Evolutionary conservation across 2,797 vertebrate genomes (phyloP), one percentile per base, ranked within the genome.

Genomic region (Nyctalus aviator): DNA sequence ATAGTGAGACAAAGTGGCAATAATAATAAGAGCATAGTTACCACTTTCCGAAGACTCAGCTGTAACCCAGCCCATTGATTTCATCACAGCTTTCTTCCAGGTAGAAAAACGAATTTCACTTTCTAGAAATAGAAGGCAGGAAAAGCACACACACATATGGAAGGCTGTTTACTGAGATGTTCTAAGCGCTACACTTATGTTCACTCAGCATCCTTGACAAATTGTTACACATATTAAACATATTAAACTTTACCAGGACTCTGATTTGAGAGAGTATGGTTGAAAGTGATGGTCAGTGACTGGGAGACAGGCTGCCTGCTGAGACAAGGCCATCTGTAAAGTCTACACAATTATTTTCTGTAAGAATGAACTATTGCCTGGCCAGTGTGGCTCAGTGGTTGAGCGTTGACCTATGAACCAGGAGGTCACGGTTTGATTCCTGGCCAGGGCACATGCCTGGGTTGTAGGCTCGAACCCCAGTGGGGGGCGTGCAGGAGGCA

Each of bases 21-120:
- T 48, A 79, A 81, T 21, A 95, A 78, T 83, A 59, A 89, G 86
- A 92, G 88, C 64, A 96, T 59, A 84, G 88, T 97, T 97, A 98
- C 99, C 99, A 84, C 98, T 99, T 84, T 97, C 55, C 37, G 98
- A 55, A 32, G 98, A 96, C 59, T 99, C 98, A 7, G 99, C 98
- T 62, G 98, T 99, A 97, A 99, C 99, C 99, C 99, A 99, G 96
- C 98, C 99, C 99, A 99, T 99, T 93, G 99, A 99, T 84, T 98
- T 99, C 98, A 99, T 98, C 55, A 99, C 99, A 6, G 99, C 99
- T 97, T 99, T 99, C 98, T 99, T 99, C 99, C 99, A 99, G 0
- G 99, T 99, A n/a, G 99, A 99, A 84, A 99, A 99, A 41, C 99
- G 99, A 92, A 98, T 98, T 97, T 99, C 99, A 6, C 99, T 99